Conservation (phyloP, 1,140 invertebrate genomes). For the Micrasema longulum region DNA sequence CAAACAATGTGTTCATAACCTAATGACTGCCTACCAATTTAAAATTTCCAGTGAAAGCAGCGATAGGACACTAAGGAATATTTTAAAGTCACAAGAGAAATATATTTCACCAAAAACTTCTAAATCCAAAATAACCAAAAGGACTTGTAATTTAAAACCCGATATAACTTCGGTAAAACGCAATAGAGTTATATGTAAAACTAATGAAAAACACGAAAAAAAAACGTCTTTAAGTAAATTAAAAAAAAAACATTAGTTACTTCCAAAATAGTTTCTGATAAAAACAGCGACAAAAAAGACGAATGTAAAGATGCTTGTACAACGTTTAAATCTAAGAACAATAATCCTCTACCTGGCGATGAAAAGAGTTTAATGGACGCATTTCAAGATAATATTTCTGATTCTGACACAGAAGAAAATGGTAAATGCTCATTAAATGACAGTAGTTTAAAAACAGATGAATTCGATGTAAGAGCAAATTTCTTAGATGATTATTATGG, state of each 20-base stretch:
- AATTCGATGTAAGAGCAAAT: slow-evolving; percentile 14
- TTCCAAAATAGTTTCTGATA: neutral
- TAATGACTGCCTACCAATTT: slow-evolving; percentile 22
- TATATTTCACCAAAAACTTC: no score
- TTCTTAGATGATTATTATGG: slow-evolving; percentile 22
- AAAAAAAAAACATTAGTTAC: neutral
- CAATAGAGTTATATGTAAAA: neutral
- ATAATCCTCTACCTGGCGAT: no score
- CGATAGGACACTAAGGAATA: slow-evolving; percentile 26
- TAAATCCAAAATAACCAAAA: no score
- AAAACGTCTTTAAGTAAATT: slow-evolving; percentile 1
- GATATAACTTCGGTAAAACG: no score
- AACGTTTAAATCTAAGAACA: no score
- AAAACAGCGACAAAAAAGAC: neutral
- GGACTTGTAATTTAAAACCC: no score
- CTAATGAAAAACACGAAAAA: neutral
- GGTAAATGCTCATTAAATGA: neutral
- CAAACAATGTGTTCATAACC: slow-evolving; percentile 9
- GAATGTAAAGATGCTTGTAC: neutral
- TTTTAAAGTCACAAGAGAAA: neutral
- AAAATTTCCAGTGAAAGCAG: slow-evolving; percentile 24
- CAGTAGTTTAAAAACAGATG: slow-evolving; percentile 5
- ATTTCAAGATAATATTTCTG: neutral
- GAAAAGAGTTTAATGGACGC: slow-evolving; percentile 1
- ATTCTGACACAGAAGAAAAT: slow-evolving; percentile 17